Conservation (phyloP, 1,140 invertebrate species). For the roundworm (Caenorhabditis elegans) region DNA sequence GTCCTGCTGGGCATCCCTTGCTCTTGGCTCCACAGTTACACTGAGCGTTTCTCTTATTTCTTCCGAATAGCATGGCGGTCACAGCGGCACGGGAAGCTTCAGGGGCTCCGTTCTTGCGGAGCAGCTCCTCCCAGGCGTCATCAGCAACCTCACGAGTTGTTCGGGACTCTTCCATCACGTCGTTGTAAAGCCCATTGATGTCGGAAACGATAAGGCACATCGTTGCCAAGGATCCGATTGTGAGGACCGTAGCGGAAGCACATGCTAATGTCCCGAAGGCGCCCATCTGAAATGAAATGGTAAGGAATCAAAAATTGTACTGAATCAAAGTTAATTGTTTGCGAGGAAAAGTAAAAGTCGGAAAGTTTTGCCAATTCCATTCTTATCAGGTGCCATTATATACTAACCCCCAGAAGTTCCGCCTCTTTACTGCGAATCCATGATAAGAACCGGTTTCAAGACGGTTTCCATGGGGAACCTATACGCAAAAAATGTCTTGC, state of each 20-base stretch:
- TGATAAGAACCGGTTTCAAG: no score
- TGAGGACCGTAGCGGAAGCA: conserved; percentile 20
- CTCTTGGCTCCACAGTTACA: conserved; percentile 25
- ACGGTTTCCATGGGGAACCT: no score
- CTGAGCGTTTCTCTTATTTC: conserved; percentile 36
- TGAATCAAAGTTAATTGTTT: no score
- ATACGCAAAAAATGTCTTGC: no score
- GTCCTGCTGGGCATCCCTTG: conserved; percentile 33
- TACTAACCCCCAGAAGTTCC: no score
- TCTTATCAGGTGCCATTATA: no score
- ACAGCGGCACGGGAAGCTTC: background rate
- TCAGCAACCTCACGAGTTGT: conserved; percentile 4
- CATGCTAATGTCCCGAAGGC: conserved; percentile 9
- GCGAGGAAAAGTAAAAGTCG: no score
- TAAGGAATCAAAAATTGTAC: no score
- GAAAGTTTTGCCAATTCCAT: no score
- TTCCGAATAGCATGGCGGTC: background rate
- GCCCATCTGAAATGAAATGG: background rate
- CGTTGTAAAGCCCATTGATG: conserved; percentile 30
- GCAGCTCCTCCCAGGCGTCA: conserved; percentile 31
- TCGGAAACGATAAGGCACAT: conserved; percentile 19
- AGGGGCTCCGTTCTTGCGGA: conserved; percentile 18
- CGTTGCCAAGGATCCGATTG: background rate
- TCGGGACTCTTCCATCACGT: conserved; percentile 28
- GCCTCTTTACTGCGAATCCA: no score